phyloP scores from a whole-genome alignment of 1,140 invertebrate species.

The Arion vulgaris region DNA sequence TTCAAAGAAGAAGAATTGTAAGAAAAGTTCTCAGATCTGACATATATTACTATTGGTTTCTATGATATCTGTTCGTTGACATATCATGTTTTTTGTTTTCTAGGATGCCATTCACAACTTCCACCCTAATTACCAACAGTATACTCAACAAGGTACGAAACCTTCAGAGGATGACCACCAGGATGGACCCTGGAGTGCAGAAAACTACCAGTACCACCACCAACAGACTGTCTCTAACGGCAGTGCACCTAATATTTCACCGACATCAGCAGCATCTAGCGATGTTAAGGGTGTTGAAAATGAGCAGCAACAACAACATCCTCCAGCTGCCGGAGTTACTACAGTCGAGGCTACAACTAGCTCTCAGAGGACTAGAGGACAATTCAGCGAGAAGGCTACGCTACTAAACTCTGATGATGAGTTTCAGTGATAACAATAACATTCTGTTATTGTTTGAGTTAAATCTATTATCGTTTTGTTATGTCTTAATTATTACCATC shows the following conservation, averaged over 20 bases:
- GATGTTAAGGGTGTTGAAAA: neutral
- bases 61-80: neutral
- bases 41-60: no score
- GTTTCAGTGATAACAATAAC: slow-evolving; percentile 81
- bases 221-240: slow-evolving; percentile 41
- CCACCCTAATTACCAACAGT: slow-evolving; percentile 99
- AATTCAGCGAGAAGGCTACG: slow-evolving; percentile 94
- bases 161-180: slow-evolving; percentile 60
- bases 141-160: slow-evolving; percentile 85
- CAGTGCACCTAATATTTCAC: slow-evolving; percentile 19
- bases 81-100: neutral
- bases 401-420: slow-evolving; percentile 96
- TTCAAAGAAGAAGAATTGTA: no score
- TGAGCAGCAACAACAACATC: neutral
- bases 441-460: slow-evolving; percentile 12
- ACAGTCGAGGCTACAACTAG: slow-evolving; percentile 10
- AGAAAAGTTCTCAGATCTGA: no score
- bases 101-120: slow-evolving; percentile 99
- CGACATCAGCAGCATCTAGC: neutral
- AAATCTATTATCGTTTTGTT: no score
- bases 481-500: no score
- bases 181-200: slow-evolving; percentile 49
- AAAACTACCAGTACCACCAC: slow-evolving; percentile 57
- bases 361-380: slow-evolving; percentile 42
- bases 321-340: neutral